phyloP scores from a whole-genome alignment of 2,888 invertebrate species.

The Punctoribates punctum region DNA sequence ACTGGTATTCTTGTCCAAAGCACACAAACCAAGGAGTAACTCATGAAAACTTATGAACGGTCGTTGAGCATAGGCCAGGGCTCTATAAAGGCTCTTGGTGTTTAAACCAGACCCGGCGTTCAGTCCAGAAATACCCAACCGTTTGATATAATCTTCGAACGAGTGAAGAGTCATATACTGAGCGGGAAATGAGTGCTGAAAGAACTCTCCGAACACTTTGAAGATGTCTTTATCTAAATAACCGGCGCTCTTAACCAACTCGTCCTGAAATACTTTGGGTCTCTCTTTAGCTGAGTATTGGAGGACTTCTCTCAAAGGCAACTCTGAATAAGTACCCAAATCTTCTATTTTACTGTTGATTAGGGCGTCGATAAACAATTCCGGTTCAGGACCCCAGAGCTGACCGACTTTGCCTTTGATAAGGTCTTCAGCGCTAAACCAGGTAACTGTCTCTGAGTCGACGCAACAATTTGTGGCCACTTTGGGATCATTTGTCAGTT shows the following conservation, averaged over 20 bases:
- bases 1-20: constrained; percentile 63
- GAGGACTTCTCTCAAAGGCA: constrained; percentile 36
- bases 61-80: constrained; percentile 17
- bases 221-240: constrained; percentile 33
- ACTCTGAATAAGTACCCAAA: constrained; percentile 37
- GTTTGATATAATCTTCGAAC: constrained; percentile 61
- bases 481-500: constrained; percentile 36
- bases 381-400: constrained; percentile 43
- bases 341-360: not conserved
- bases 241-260: constrained; percentile 35
- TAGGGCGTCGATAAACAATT: constrained; percentile 36
- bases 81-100: constrained; percentile 20
- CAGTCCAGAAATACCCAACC: constrained; percentile 60
- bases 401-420: constrained; percentile 2
- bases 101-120: not conserved
- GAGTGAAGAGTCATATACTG: constrained; percentile 60
- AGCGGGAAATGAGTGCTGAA: constrained; percentile 60
- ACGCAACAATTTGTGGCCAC: constrained; percentile 24
- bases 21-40: constrained; percentile 62
- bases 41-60: constrained; percentile 56
- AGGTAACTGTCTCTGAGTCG: constrained; percentile 1
- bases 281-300: constrained; percentile 27
- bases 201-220: constrained; percentile 60
- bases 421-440: constrained; percentile 26
- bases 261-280: constrained; percentile 39